Conservation (phyloP, 2,113 vertebrate genomes). For the Xenopus borealis region DNA sequence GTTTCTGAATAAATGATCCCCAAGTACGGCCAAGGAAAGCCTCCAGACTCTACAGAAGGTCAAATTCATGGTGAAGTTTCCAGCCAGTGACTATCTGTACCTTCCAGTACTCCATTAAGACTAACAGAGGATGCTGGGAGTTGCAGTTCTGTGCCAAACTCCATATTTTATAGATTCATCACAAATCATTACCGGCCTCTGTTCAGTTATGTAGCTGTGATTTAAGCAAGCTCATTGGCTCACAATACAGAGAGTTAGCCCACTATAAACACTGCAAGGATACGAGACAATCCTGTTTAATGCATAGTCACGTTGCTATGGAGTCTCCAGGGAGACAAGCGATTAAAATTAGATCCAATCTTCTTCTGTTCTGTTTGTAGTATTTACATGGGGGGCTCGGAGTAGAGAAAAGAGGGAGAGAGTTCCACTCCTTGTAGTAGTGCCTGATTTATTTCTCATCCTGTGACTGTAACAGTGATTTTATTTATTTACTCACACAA, state of each 20-base stretch:
- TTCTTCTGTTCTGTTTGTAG: constrained; percentile 53
- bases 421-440: neutral
- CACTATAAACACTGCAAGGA: neutral
- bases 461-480: neutral
- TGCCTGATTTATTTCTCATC: neutral
- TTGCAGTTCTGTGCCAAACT: no score
- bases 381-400: constrained; percentile 44
- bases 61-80: no score
- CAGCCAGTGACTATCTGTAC: no score
- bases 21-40: no score
- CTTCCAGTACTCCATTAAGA: no score
- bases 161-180: no score
- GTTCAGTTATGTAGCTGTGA: neutral
- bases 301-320: constrained; percentile 81
- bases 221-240: neutral
- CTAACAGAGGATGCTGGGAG: no score
- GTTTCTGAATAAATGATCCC: no score
- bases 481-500: no score
- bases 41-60: no score
- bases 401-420: neutral
- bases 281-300: constrained; percentile 48
- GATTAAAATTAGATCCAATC: constrained; percentile 79
- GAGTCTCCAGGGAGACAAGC: constrained; percentile 83
- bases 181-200: neutral
- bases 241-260: neutral